Percentiles rank a stretch among this genome's conserved stretches.
Evolutionary conservation across 2,113 vertebrate species (phyloP).

Genomic region (Tichodroma muraria): DNA sequence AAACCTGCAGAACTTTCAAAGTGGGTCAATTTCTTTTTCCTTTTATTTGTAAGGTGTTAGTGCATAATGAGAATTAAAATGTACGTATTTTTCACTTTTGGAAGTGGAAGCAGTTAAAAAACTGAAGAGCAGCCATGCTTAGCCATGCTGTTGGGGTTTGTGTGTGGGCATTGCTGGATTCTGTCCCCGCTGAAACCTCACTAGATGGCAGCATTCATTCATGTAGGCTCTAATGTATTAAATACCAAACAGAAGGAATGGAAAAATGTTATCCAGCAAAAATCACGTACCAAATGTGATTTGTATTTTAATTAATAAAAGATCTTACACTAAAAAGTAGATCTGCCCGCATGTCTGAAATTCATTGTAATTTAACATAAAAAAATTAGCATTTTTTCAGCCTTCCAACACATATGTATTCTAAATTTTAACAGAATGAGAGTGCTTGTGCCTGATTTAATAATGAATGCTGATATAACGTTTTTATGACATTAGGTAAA

Average conservation of each 20-base stretch:
- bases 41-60: not conserved
- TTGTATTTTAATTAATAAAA: not conserved
- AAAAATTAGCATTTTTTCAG: not conserved
- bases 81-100: not conserved
- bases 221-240: not conserved
- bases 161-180: not conserved
- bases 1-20: not conserved
- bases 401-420: not conserved
- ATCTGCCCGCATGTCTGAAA: not conserved
- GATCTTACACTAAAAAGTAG: not conserved
- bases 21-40: too few relatives aligned
- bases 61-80: not conserved
- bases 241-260: not conserved
- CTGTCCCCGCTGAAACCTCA: not conserved
- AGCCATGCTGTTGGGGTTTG: rapidly evolving
- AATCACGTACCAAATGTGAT: not conserved
- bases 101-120: not conserved
- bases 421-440: not conserved
- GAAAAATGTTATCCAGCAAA: not conserved
- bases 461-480: not conserved
- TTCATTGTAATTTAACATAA: not conserved
- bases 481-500: not conserved
- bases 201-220: constrained; percentile 61
- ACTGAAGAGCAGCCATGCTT: not conserved
- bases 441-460: not conserved